Evolutionary conservation across 2,797 vertebrate species (phyloP).

Genomic region (Sus cebifrons): DNA sequence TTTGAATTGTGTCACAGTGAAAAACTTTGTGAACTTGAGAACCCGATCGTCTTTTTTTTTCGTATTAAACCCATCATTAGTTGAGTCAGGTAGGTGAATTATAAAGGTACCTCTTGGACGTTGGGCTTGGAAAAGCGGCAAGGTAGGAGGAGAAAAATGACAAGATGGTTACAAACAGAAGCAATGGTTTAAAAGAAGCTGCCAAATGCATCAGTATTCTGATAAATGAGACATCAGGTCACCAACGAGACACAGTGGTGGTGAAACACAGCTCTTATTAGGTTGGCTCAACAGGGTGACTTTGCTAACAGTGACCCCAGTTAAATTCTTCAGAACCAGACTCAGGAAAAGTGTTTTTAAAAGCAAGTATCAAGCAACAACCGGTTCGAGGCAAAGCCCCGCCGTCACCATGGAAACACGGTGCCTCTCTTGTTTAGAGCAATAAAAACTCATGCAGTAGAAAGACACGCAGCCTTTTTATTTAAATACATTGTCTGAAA

Average conservation of each 20-base stretch:
- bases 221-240: not conserved
- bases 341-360: constrained; percentile 39
- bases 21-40: constrained; percentile 41
- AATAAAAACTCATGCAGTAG: constrained; percentile 14
- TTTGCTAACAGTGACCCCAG: constrained; percentile 47
- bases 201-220: not conserved
- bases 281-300: not conserved
- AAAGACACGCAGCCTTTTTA: constrained; percentile 40
- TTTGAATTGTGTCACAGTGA: constrained; percentile 61
- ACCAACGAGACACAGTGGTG: not conserved
- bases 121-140: constrained; percentile 62
- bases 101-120: not conserved
- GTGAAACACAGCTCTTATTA: constrained; percentile 12
- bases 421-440: constrained; percentile 13
- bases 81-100: constrained; percentile 54
- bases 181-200: constrained; percentile 7
- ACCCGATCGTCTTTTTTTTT: constrained; percentile 33
- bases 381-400: constrained; percentile 56
- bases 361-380: constrained; percentile 68
- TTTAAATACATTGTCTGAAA: constrained; percentile 68
- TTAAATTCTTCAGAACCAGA: constrained; percentile 51
- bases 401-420: not conserved
- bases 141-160: constrained; percentile 43
- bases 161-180: not conserved
- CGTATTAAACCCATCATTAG: constrained; percentile 8